Conservation (phyloP, 2,888 invertebrate species). For the Gisinianus flammeolus region DNA sequence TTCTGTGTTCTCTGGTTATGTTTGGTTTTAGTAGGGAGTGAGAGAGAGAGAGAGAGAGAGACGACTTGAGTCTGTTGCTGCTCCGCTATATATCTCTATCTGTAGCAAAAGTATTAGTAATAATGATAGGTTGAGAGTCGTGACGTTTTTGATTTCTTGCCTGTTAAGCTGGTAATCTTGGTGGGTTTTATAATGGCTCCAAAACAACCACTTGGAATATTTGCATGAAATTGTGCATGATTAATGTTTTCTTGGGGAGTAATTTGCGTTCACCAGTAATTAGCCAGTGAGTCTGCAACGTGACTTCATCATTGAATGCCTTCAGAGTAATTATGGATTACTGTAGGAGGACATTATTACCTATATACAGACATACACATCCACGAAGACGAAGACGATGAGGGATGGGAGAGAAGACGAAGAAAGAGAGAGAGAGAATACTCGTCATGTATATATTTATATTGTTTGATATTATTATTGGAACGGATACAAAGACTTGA, state of each 20-base stretch:
- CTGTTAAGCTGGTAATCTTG: constrained; percentile 56
- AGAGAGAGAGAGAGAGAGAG: too few relatives aligned
- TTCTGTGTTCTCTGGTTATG: too few relatives aligned
- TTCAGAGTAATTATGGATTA: constrained; percentile 53
- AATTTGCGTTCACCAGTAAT: constrained; percentile 58
- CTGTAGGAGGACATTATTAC: not conserved
- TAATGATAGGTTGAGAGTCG: constrained; percentile 53
- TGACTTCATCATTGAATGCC: constrained; percentile 55
- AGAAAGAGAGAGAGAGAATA: not conserved
- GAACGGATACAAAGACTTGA: not conserved
- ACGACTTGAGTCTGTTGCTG: too few relatives aligned
- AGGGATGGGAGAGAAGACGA: not conserved
- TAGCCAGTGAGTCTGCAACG: constrained; percentile 52
- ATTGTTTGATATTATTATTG: constrained; percentile 4
- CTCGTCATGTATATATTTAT: not conserved
- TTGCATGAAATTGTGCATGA: constrained; percentile 58
- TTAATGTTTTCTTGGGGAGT: constrained; percentile 55
- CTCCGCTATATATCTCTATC: constrained; percentile 33
- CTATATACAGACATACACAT: not conserved
- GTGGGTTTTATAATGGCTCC: constrained; percentile 42
- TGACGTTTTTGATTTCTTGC: constrained; percentile 59
- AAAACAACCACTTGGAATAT: constrained; percentile 45
- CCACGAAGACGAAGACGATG: not conserved
- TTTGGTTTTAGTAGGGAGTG: too few relatives aligned
- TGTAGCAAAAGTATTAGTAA: constrained; percentile 41